Percentiles rank a stretch among this genome's conserved stretches.
These are phyloP conservation scores for Drosophila mimica DNA, from an alignment of 2,888 invertebrate genomes.

Conservation along the genomic window DNA sequence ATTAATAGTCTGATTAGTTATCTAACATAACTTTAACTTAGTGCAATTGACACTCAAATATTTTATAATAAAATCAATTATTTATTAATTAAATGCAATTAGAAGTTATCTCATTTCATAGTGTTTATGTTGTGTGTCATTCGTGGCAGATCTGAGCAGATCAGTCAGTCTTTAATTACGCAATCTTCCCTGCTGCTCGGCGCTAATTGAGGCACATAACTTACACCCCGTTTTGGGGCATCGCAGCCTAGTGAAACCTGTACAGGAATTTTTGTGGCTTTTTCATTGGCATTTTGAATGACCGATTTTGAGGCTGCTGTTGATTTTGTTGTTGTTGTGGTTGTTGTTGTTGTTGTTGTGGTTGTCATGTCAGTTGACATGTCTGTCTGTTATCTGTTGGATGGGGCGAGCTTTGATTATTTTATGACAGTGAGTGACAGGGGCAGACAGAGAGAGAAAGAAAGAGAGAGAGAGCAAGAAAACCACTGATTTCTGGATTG, in stretches of 20 bases:
- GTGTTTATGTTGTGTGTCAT: background rate
- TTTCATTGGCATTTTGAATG: slow-evolving; percentile 49
- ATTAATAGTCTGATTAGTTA: too few relatives aligned
- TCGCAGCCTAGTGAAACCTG: slow-evolving; percentile 27
- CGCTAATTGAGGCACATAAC: slow-evolving; percentile 54
- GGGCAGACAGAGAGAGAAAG: slow-evolving; percentile 38
- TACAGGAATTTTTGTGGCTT: slow-evolving; percentile 46
- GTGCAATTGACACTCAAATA: background rate
- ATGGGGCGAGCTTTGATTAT: slow-evolving; percentile 71
- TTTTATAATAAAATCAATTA: background rate
- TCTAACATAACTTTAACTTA: too few relatives aligned
- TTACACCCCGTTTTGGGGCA: slow-evolving; percentile 36
- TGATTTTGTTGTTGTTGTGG: background rate
- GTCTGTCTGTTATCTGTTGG: slow-evolving; percentile 46
- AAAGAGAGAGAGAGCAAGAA: background rate
- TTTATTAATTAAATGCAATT: background rate
- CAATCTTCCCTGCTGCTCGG: slow-evolving; percentile 17
- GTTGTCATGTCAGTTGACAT: slow-evolving; percentile 74
- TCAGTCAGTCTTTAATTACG: slow-evolving; percentile 14
- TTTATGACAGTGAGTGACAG: slow-evolving; percentile 64
- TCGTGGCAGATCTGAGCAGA: slow-evolving; percentile 2
- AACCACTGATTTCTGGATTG: slow-evolving; percentile 17
- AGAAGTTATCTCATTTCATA: background rate
- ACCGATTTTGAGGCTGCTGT: background rate
- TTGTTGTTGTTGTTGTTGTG: slow-evolving; percentile 61